Evolutionary conservation across 2,888 invertebrate species (phyloP).

Genomic region (Ennomos quercinarius): DNA sequence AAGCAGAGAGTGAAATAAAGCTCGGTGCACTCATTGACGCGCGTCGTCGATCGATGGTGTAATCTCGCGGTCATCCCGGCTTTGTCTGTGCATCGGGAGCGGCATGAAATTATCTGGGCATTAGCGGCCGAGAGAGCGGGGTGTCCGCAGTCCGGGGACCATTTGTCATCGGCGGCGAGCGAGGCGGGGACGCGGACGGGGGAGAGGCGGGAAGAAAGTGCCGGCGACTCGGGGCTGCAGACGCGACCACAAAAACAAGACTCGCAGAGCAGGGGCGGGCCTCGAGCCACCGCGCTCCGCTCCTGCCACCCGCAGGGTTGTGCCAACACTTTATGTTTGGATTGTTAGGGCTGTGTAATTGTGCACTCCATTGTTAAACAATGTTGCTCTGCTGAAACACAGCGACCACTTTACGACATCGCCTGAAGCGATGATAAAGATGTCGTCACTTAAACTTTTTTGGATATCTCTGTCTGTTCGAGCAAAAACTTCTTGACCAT

Average conservation of each 20-base stretch:
- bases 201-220: slow-evolving; percentile 68
- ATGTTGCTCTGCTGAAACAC: slow-evolving; percentile 44
- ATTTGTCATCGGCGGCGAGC: slow-evolving; percentile 80
- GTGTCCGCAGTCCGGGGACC: slow-evolving; percentile 69
- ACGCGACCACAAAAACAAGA: slow-evolving; percentile 84
- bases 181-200: slow-evolving; percentile 52
- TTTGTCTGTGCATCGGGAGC: slow-evolving; percentile 73
- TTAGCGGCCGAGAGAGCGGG: slow-evolving; percentile 71
- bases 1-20: slow-evolving; percentile 72
- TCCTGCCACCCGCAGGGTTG: slow-evolving; percentile 67
- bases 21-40: slow-evolving; percentile 72
- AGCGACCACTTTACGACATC: slow-evolving; percentile 35
- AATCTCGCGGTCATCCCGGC: slow-evolving; percentile 76
- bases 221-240: slow-evolving; percentile 79
- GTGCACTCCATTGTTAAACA: slow-evolving; percentile 50
- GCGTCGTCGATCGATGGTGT: slow-evolving; percentile 75
- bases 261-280: slow-evolving; percentile 75
- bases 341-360: slow-evolving; percentile 50
- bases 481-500: slow-evolving; percentile 1
- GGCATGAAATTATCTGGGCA: slow-evolving; percentile 83
- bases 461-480: slow-evolving; percentile 1
- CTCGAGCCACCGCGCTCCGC: slow-evolving; percentile 64
- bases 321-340: slow-evolving; percentile 51
- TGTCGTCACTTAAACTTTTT: slow-evolving; percentile 29
- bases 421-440: slow-evolving; percentile 33